Conservation (phyloP, 2,113 vertebrate genomes). For the Vulpes lagopus region DNA sequence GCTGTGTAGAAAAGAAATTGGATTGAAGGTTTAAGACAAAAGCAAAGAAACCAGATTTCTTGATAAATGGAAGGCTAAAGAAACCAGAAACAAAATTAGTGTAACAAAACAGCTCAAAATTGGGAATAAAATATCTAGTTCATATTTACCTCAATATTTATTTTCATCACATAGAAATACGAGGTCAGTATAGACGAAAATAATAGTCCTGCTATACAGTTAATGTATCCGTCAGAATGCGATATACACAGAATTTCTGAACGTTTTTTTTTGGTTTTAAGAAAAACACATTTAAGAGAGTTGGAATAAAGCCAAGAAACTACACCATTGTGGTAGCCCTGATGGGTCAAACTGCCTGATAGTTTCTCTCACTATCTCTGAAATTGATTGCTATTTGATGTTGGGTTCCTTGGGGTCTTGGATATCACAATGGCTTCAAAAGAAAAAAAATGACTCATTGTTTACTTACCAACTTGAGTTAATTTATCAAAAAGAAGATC, state of each 20-base stretch:
- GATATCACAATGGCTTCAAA: conserved; percentile 49
- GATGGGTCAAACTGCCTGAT: not conserved
- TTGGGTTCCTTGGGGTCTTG: not conserved
- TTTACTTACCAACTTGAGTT: conserved; percentile 49
- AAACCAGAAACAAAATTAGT: conserved; percentile 37
- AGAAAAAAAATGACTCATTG: conserved; percentile 42
- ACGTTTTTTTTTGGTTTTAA: conserved; percentile 1
- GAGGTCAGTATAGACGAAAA: not conserved
- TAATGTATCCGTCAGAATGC: not conserved
- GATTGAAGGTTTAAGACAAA: not conserved
- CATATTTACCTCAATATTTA: not conserved
- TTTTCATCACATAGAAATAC: not conserved
- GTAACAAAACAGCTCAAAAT: not conserved
- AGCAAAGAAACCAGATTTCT: not conserved
- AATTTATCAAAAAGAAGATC: conserved; percentile 60
- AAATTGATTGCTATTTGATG: not conserved
- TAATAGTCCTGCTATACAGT: not conserved
- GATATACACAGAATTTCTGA: not conserved
- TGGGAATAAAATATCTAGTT: not conserved
- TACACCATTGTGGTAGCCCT: not conserved
- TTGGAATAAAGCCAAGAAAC: not conserved
- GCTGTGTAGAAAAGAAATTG: not conserved
- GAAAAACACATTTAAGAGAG: conserved; percentile 23
- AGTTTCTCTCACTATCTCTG: not conserved
- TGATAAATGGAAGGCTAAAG: not conserved